Conservation (phyloP, 2,113 vertebrate genomes). For the Piprites chloris region DNA sequence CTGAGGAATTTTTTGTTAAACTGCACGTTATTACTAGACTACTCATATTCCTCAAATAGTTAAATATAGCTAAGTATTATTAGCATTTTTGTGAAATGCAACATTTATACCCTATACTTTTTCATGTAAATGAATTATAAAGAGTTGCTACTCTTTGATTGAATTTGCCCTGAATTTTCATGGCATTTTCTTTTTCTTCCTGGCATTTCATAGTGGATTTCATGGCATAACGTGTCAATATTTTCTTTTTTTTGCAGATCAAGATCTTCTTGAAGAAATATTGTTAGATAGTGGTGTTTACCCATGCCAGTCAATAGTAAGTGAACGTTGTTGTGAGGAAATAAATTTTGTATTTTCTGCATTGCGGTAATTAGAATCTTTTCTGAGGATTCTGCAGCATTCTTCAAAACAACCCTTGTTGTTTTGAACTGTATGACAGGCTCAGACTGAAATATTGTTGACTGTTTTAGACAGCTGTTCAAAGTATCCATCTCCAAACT, state of each 20-base stretch:
- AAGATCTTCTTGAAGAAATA: conserved; percentile 88
- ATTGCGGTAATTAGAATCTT: not conserved
- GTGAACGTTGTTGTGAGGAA: conserved; percentile 42
- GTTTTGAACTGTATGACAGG: not conserved
- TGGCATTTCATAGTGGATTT: not conserved
- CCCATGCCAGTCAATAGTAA: conserved; percentile 81
- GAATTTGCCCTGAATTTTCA: not conserved
- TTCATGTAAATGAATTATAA: not conserved
- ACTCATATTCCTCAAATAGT: not conserved
- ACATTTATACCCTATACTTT: not conserved
- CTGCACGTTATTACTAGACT: not conserved
- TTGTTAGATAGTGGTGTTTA: conserved; percentile 83
- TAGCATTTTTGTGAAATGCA: not conserved
- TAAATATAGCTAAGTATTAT: not conserved
- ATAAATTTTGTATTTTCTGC: not conserved
- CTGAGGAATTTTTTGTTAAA: not conserved
- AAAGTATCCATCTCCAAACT: not conserved
- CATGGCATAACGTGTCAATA: not conserved
- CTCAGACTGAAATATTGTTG: not conserved
- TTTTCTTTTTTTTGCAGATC: conserved; percentile 78
- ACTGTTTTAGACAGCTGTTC: not conserved
- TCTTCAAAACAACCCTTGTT: not conserved
- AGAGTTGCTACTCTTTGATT: not conserved
- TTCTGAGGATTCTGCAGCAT: not conserved
- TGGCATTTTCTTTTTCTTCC: not conserved